A percentile compares a stretch with the other conserved stretches of the same genome.
phyloP scores from a whole-genome alignment of 2,888 invertebrate genomes.

The Hypselothyrea guttata region DNA sequence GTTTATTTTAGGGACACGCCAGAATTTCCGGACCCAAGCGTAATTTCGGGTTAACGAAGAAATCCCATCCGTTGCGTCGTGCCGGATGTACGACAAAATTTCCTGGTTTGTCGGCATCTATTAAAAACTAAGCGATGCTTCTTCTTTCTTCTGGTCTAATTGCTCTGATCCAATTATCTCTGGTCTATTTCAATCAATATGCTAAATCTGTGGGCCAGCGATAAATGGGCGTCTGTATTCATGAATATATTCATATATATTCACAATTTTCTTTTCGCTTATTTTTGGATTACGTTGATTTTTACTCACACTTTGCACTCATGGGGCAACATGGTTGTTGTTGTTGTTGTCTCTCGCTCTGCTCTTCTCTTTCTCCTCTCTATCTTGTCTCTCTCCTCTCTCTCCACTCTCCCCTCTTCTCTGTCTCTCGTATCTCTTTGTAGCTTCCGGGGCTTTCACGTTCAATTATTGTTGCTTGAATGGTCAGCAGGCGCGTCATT shows the following conservation, averaged over 20 bases:
- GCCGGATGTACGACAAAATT: too few relatives aligned
- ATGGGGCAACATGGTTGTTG: constrained; percentile 3
- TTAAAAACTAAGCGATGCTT: too few relatives aligned
- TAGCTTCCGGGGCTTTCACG: constrained; percentile 51
- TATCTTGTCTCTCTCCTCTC: constrained; percentile 8
- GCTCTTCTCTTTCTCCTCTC: constrained; percentile 1
- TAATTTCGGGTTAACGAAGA: too few relatives aligned
- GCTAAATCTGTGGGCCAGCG: too few relatives aligned
- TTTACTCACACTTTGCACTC: constrained; percentile 12
- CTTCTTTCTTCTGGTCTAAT: too few relatives aligned
- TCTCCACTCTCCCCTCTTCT: neutral
- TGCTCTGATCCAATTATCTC: too few relatives aligned
- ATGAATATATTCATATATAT: neutral
- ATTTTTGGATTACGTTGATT: constrained; percentile 10
- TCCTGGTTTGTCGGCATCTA: too few relatives aligned
- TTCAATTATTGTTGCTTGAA: constrained; percentile 61
- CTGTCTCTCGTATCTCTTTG: constrained; percentile 8
- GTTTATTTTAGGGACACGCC: too few relatives aligned
- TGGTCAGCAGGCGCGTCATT: constrained; percentile 34
- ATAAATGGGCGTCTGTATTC: too few relatives aligned
- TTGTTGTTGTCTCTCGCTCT: neutral
- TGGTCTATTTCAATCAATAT: too few relatives aligned
- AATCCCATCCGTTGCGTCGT: too few relatives aligned
- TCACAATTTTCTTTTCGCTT: constrained; percentile 8
- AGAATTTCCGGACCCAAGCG: too few relatives aligned